phyloP scores from a whole-genome alignment of 2,113 vertebrate genomes.

The Saccopteryx bilineata region DNA sequence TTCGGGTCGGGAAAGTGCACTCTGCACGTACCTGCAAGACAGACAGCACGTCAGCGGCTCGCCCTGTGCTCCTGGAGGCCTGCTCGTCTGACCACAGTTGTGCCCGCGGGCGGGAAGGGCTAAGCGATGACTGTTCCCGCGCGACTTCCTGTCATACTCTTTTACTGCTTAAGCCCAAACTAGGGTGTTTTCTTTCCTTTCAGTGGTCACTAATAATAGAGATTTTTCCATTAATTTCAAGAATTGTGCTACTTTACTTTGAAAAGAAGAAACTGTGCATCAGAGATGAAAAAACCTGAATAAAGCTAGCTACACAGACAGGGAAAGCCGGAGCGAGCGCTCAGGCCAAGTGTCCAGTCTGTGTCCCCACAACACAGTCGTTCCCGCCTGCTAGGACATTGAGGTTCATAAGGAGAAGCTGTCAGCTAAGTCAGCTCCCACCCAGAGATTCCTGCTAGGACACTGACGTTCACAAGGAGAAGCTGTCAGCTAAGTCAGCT shows the following conservation, averaged over 20 bases:
- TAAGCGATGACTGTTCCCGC: neutral
- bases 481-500: no score
- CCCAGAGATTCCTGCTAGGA: neutral
- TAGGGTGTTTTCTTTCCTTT: neutral
- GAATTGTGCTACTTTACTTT: neutral
- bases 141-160: neutral
- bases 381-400: neutral
- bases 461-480: neutral
- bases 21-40: slow-evolving; percentile 94
- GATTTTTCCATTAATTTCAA: neutral
- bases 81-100: rapidly evolving
- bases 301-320: neutral
- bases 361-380: no score
- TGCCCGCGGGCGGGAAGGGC: rapidly evolving
- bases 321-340: neutral
- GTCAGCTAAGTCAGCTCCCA: neutral
- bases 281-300: neutral
- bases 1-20: slow-evolving; percentile 96
- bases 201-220: neutral
- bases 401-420: neutral
- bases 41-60: slow-evolving; percentile 57
- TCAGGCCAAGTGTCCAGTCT: neutral
- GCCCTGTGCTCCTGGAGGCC: neutral
- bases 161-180: neutral
- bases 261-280: neutral